A percentile compares a stretch with the other conserved stretches of the same genome.
phyloP scores from a whole-genome alignment of 2,888 invertebrate species.

The Rhyacophila evoluta region DNA sequence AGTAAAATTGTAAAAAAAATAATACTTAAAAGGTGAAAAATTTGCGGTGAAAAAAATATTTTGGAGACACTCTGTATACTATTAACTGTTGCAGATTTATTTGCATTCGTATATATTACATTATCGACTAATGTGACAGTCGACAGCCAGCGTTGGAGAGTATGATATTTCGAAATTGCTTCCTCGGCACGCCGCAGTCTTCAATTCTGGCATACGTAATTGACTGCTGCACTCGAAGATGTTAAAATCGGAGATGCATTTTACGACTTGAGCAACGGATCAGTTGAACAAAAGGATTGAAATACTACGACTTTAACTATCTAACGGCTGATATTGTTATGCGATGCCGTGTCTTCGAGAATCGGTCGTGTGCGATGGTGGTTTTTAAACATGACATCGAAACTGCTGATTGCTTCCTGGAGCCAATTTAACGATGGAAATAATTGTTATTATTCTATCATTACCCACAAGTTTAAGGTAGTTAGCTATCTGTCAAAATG shows the following conservation, averaged over 20 bases:
- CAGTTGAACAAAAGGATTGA: background rate
- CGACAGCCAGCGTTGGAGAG: background rate
- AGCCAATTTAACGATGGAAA: background rate
- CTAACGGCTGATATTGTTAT: background rate
- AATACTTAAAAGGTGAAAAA: no score
- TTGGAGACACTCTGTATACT: background rate
- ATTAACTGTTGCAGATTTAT: background rate
- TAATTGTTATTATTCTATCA: background rate
- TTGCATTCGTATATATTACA: no score
- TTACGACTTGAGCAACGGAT: background rate
- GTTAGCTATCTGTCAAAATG: no score
- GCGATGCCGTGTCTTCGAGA: background rate
- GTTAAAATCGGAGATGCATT: background rate
- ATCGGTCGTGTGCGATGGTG: background rate
- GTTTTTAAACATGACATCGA: background rate
- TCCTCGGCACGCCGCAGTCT: background rate
- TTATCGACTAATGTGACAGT: background rate
- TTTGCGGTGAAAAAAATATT: background rate
- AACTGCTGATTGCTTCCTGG: background rate
- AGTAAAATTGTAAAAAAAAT: no score
- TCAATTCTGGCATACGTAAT: background rate
- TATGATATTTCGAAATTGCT: slow-evolving; percentile 19
- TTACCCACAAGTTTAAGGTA: background rate
- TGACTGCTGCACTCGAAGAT: background rate
- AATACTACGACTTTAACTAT: no score